These are phyloP conservation scores for Lepidurus packardi DNA, from an alignment of 1,140 invertebrate genomes.

Conservation along the genomic window DNA sequence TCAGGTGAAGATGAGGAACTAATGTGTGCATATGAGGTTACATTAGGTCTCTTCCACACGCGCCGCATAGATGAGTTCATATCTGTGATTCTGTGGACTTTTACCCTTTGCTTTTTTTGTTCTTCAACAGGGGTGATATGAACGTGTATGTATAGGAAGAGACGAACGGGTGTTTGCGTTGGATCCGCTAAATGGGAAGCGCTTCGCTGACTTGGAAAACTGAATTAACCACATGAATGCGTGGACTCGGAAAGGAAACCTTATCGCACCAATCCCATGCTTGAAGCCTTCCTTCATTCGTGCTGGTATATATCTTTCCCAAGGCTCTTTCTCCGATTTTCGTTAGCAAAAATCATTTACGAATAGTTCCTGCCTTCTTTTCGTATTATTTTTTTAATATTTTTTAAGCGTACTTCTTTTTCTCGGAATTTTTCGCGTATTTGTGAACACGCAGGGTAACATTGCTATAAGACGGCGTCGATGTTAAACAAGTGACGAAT, in stretches of 20 bases:
- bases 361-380: too few species aligned
- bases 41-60: background rate
- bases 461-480: background rate
- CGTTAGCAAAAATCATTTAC: background rate
- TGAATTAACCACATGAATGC: conserved; percentile 22
- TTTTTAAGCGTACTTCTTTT: too few species aligned
- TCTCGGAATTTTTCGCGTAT: background rate
- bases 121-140: background rate
- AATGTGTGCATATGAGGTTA: conserved; percentile 8
- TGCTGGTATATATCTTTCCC: background rate
- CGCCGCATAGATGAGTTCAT: too few species aligned
- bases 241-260: background rate
- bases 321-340: background rate
- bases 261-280: conserved; percentile 13
- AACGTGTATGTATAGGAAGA: background rate
- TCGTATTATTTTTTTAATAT: too few species aligned
- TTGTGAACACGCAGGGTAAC: background rate
- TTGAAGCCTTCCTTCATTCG: background rate
- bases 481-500: background rate
- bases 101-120: background rate
- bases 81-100: background rate
- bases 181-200: conserved; percentile 3
- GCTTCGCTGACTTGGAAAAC: conserved; percentile 18
- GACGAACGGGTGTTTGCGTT: background rate
- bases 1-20: conserved; percentile 4